Evolutionary conservation across 1,140 invertebrate genomes (phyloP), one percentile per base, ranked within the genome.

Genomic region (Achroia grisella): DNA sequence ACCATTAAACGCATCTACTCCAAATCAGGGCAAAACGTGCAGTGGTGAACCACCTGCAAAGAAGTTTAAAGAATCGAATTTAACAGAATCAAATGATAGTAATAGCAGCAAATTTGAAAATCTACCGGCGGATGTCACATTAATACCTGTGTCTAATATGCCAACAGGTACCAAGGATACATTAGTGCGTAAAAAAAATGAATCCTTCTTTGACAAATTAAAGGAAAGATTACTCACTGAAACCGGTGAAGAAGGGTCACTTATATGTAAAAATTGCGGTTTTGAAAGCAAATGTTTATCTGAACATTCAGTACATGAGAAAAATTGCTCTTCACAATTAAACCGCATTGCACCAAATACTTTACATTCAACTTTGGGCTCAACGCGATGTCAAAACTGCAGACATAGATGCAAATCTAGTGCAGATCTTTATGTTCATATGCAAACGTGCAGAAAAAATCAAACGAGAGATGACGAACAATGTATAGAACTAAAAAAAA

Each of bases 211-310:
- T 67, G 93, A 96, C 62, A 91, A 91, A 68, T 82, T 95, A 10
- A 94, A 94, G 76, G 91, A 93, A 70, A 91, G 91, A 78, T 70
- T 94, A 27, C 87, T 76, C 77, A 90, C 51, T 62, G 87, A 71
- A 68, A 86, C 47, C 60, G 87, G 65, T 8, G 81, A 88, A 64
- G 76, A 87, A 48, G 88, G 88, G 30, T 89, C 89, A 56, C 76
- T 93, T n/a, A 87, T 88, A 8, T 95, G 93, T 65, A 89, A 90
- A 57, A 88, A 89, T 43, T 95, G 93, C 65, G 91, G 92, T 1
- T 92, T 94, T 68, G 88, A 93, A 72, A 93, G 93, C 45, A 95
- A 95, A 73, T 95, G 92, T 80, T 86, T 94, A n/a, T 94, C 93
- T 8, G 94, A 96, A 78, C 88, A 92, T 49, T 89, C 91, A 9